Base-by-base conservation (phyloP, 2,113 vertebrate genomes). In the Scartelaos histophorus region DNA sequence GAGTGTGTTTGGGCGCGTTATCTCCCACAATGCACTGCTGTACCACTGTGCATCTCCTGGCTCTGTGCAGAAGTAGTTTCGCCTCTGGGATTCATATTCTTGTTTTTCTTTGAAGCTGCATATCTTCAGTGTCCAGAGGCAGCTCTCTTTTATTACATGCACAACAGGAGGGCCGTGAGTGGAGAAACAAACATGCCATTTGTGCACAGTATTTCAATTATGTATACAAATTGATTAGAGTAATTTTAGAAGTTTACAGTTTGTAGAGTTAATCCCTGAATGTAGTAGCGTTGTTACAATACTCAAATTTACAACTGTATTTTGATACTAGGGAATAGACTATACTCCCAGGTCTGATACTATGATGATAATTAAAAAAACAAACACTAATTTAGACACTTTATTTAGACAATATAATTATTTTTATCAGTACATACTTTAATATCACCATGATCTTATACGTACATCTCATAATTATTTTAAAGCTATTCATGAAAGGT, bases 1-100 rank as follows among this genome's bases (percentile, higher is more conserved):
- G 85, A 62, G 51, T 56, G 25, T 45, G 22, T 62, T 77, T 71
- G 67, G 51, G 73, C 38, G 25, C 49, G 72, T 78, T 76, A 54
- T 79, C 65, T 69, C 75, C 58, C 75, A 38, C 74, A 10, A 34
- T 46, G 69, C 76, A 61, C 43, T 73, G 83, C 62, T 0, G 71
- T 80, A 66, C 74, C 73, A 67, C 54, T 76, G 82, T 83, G 73
- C 67, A 24, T 75, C 80, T 69, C 65, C 74, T 70, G 67, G 75
- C 72, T 81, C 61, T 17, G 29, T 46, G 70, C 53, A 69, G 19
- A 1, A 57, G 72, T 12, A 49, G 74, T 13, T 6, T 76, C 47
- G 72, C 76, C 84, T 82, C 57, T 68, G 84, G 81, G 79, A 83
- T 16, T 57, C 9, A n/a, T 51, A 9, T 22, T 43, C 67, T 46